Percentiles rank a stretch among this genome's conserved stretches.
These are phyloP conservation scores for Ptychodera flava DNA, from an alignment of 35 echinoderm and acorn worm genomes.

Conservation along the genomic window DNA sequence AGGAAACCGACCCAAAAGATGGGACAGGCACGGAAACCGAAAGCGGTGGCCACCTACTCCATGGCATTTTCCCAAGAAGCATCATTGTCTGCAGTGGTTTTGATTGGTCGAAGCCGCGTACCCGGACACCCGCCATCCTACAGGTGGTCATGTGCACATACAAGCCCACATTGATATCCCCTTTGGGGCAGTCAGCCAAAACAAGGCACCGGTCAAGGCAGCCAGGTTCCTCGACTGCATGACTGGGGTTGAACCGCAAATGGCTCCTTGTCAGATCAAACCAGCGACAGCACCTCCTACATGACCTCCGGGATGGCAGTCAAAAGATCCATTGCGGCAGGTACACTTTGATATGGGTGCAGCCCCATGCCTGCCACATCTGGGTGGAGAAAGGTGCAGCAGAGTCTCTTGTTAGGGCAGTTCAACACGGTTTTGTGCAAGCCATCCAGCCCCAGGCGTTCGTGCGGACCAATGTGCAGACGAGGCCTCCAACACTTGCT, in stretches of 20 bases:
- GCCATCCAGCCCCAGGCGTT: neutral
- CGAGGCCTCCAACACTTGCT: neutral
- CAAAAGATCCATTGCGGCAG: neutral
- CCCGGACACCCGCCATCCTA: neutral
- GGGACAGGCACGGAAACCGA: no score
- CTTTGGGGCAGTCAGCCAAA: neutral
- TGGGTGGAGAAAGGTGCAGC: neutral
- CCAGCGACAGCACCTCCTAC: neutral
- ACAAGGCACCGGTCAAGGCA: constrained; percentile 4
- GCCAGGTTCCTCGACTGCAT: neutral
- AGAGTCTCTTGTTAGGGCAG: neutral
- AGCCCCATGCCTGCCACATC: neutral
- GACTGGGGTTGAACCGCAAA: neutral
- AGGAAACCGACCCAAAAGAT: no score
- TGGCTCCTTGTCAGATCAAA: neutral
- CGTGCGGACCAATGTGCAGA: neutral
- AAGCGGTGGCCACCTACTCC: no score
- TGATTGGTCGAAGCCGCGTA: neutral
- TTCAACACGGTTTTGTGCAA: neutral
- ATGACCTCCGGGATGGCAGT: neutral
- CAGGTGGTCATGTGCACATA: neutral
- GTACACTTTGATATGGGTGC: neutral
- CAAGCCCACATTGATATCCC: neutral
- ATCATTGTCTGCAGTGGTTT: no score
- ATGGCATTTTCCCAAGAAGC: no score